These are phyloP conservation scores for Varanus komodoensis DNA, from an alignment of 2,113 vertebrate genomes.

Conservation along the genomic window DNA sequence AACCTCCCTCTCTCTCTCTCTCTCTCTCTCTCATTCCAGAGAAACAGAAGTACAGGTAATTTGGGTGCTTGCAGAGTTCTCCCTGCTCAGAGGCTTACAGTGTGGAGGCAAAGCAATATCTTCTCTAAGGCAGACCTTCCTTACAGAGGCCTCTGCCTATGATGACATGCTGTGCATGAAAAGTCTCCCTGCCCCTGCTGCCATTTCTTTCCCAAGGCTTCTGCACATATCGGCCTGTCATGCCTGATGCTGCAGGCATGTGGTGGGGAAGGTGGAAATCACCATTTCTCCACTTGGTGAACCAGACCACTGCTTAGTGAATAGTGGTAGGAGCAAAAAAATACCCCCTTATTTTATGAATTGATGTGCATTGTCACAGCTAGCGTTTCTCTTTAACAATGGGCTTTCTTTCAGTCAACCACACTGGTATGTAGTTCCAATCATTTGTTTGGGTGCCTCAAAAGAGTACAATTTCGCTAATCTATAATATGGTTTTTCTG, in stretches of 20 bases:
- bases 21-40: neutral
- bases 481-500: conserved; percentile 45
- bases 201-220: neutral
- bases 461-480: conserved; percentile 25
- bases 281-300: neutral
- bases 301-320: neutral
- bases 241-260: neutral
- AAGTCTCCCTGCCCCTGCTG: neutral
- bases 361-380: neutral
- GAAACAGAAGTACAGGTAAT: neutral
- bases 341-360: neutral
- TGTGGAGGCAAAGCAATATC: neutral
- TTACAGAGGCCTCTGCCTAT: neutral
- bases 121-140: neutral
- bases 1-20: neutral
- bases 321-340: neutral
- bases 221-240: neutral
- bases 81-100: neutral
- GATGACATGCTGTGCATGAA: neutral
- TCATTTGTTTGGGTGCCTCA: conserved; percentile 26
- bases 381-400: neutral
- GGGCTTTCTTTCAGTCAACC: conserved; percentile 14
- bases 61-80: no score
- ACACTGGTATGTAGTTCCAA: conserved; percentile 28
- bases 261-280: neutral